Conservation (phyloP, 2,888 invertebrate genomes). For the Ormyrus nitidulus region DNA sequence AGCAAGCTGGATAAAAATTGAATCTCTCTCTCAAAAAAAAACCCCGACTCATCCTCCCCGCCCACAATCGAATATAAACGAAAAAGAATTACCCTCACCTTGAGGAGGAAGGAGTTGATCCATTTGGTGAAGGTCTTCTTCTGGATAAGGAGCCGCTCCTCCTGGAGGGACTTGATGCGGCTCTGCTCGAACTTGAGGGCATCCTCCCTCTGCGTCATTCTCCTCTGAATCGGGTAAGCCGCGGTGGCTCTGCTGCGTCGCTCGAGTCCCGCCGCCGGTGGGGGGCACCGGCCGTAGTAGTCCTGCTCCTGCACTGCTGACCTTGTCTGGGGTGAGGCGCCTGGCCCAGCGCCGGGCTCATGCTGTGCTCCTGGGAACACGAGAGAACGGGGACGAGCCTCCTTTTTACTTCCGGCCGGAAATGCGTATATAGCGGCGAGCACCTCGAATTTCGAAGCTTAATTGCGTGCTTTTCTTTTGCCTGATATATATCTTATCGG, state of each 20-base stretch:
- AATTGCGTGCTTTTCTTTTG: no score
- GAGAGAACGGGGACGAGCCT: neutral
- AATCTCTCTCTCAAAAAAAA: neutral
- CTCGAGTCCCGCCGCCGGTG: slow-evolving; percentile 50
- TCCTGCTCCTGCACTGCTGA: slow-evolving; percentile 41
- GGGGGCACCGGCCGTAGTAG: slow-evolving; percentile 21
- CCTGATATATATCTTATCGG: no score
- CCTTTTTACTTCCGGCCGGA: no score
- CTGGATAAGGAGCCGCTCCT: slow-evolving; percentile 98
- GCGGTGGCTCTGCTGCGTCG: slow-evolving; percentile 60
- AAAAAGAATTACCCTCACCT: slow-evolving; percentile 78
- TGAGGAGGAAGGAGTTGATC: slow-evolving; percentile 97
- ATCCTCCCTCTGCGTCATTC: slow-evolving; percentile 94
- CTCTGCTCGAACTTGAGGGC: slow-evolving; percentile 97
- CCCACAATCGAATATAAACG: no score
- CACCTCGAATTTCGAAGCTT: no score
- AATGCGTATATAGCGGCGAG: no score
- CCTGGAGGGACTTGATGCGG: slow-evolving; percentile 96
- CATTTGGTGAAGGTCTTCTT: slow-evolving; percentile 99
- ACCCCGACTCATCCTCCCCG: no score
- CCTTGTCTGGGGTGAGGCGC: slow-evolving; percentile 69
- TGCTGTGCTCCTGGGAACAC: slow-evolving; percentile 70
- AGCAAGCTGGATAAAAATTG: neutral
- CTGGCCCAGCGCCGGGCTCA: slow-evolving; percentile 73
- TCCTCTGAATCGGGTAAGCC: slow-evolving; percentile 78